Evolutionary conservation across 2,113 vertebrate species (phyloP), one percentile per base, ranked within the genome.

Genomic region (Gallinago paraguaiae): DNA sequence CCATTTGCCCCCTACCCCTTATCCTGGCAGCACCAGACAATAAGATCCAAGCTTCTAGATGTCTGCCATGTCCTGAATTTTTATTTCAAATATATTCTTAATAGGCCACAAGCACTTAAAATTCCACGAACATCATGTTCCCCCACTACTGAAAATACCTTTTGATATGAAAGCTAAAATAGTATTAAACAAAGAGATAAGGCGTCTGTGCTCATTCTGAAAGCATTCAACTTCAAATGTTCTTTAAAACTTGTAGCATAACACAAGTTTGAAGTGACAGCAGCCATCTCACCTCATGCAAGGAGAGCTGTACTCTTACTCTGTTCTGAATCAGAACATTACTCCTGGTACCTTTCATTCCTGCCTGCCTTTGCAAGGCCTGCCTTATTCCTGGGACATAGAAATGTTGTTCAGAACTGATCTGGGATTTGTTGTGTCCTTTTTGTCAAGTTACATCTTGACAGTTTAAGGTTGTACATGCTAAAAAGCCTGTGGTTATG

Each of bases 261-360:
- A 45, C n/a, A 69, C 59, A 45, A 59, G 68, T 14, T 2, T 50
- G 45, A 65, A 46, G 35, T n/a, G 30, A 48, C 45, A 91, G 43
- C 69, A 84, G 9, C 16, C 10, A 14, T 10, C 5, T 7, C 2
- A 6, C 37, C 33, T 35, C 71, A 15, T 0, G 18, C 7, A 53
- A 81, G 51, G 37, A 23, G 1, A 15, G 39, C 24, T 65, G 7
- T n/a, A 13, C 7, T 43, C 39, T 48, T 7, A 14, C 7, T 45
- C 45, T 45, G 10, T 25, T 76, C 63, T n/a, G 31, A 27, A 27
- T 41, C 28, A 60, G 56, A 31, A 30, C 13, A 10, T 43, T 35
- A 4, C 3, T 65, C 1, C 1, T 3, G 4, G 51, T 50, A 33
- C 18, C 14, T 23, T 31, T n/a, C 2, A 3, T 27, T 46, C 1